These are phyloP conservation scores for Allophyes oxyacanthae DNA, from an alignment of 2,888 invertebrate genomes.

Conservation along the genomic window DNA sequence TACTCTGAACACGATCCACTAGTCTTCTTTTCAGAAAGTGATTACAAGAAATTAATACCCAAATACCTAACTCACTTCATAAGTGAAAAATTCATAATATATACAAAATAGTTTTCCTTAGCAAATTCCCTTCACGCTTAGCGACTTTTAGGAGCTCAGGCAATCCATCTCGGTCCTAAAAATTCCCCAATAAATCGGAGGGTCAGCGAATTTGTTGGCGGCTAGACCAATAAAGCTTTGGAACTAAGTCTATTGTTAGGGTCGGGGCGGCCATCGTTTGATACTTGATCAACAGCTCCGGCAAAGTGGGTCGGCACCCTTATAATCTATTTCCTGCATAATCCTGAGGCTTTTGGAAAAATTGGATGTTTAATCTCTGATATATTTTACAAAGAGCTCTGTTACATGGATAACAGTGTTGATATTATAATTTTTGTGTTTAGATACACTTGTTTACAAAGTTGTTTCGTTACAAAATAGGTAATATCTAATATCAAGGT, in stretches of 20 bases:
- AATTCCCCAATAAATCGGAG: conserved; percentile 50
- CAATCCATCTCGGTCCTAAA: conserved; percentile 44
- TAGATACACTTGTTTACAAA: neutral
- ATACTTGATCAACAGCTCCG: conserved; percentile 57
- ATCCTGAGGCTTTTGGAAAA: conserved; percentile 51
- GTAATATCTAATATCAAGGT: too few species aligned
- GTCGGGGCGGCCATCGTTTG: conserved; percentile 45
- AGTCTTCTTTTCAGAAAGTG: too few species aligned
- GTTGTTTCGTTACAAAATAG: neutral
- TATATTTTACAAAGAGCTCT: conserved; percentile 31
- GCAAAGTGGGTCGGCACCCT: conserved; percentile 52
- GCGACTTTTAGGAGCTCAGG: conserved; percentile 20
- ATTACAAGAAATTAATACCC: too few species aligned
- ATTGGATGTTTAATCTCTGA: conserved; percentile 34
- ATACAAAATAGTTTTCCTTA: too few species aligned
- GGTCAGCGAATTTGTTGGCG: conserved; percentile 55
- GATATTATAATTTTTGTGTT: conserved; percentile 12
- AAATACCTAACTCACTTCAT: too few species aligned
- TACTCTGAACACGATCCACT: too few species aligned
- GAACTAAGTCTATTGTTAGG: conserved; percentile 54
- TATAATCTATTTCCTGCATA: conserved; percentile 52
- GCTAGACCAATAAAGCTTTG: conserved; percentile 54
- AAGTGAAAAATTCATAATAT: too few species aligned
- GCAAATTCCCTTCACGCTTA: conserved; percentile 23
- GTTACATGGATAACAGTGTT: conserved; percentile 27